Percentiles rank a stretch among this genome's conserved stretches.
These are phyloP conservation scores for Tortrix viridana DNA, from an alignment of 2,888 invertebrate genomes.

Conservation along the genomic window DNA sequence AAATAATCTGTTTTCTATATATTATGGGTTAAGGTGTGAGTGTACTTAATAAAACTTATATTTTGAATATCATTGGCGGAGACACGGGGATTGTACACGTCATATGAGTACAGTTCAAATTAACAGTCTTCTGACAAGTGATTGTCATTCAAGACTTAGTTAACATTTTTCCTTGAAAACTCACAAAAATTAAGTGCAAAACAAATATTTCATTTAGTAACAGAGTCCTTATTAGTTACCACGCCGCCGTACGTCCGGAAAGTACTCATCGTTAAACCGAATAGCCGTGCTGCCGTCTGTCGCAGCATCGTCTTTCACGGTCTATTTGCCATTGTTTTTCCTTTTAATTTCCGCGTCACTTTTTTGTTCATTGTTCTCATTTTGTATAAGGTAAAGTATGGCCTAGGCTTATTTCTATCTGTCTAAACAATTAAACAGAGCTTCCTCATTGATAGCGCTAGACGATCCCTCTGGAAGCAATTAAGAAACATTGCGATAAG, in stretches of 20 bases:
- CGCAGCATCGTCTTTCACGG: slow-evolving; percentile 62
- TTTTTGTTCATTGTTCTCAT: slow-evolving; percentile 63
- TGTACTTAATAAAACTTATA: too few species aligned
- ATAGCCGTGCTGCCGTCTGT: slow-evolving; percentile 55
- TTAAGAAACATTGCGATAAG: slow-evolving; percentile 34
- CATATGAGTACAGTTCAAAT: too few species aligned
- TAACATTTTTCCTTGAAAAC: background rate
- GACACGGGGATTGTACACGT: too few species aligned
- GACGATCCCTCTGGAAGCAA: slow-evolving; percentile 33
- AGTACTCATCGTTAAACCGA: slow-evolving; percentile 61
- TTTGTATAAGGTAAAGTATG: slow-evolving; percentile 57
- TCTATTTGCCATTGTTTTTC: slow-evolving; percentile 73
- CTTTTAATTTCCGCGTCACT: slow-evolving; percentile 73
- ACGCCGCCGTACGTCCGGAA: slow-evolving; percentile 42
- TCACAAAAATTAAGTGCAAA: background rate
- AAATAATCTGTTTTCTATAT: too few species aligned
- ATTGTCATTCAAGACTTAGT: too few species aligned
- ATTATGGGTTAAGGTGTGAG: too few species aligned
- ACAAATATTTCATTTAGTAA: background rate
- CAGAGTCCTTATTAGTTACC: slow-evolving; percentile 12
- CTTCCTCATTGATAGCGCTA: slow-evolving; percentile 29
- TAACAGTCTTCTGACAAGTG: too few species aligned
- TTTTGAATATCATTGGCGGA: too few species aligned
- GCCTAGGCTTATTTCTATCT: slow-evolving; percentile 44
- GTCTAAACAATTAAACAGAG: slow-evolving; percentile 29